Conservation (phyloP, 2,888 invertebrate species). For the Rotaria macrura region DNA sequence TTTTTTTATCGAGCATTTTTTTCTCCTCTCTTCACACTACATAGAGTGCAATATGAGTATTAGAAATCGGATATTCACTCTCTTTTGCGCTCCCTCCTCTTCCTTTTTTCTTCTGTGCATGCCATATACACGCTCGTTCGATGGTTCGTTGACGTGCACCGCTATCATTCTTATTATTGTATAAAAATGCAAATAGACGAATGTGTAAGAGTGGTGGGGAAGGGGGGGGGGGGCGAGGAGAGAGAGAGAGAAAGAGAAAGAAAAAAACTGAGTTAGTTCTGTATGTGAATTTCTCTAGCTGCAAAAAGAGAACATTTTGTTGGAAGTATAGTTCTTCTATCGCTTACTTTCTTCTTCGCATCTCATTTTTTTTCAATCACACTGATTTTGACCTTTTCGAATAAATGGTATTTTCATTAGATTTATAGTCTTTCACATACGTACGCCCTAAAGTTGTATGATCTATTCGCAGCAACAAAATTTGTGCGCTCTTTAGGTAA, state of each 20-base stretch:
- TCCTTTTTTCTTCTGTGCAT: too few relatives aligned
- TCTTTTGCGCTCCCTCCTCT: neutral
- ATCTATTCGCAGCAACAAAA: neutral
- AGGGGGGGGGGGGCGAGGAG: accelerated
- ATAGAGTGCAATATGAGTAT: neutral
- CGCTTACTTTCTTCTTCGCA: neutral
- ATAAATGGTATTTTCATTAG: conserved; percentile 21
- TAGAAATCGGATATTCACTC: neutral
- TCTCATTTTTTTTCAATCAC: conserved; percentile 15
- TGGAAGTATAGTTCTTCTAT: neutral
- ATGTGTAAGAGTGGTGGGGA: neutral
- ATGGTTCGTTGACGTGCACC: neutral
- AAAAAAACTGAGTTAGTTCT: neutral
- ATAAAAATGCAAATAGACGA: conserved; percentile 1
- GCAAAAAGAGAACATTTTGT: neutral
- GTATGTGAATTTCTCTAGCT: neutral
- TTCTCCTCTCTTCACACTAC: neutral
- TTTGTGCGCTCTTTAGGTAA: neutral
- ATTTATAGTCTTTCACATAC: conserved; percentile 12
- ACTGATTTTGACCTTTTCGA: conserved; percentile 21
- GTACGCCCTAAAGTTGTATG: neutral
- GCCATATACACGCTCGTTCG: too few relatives aligned
- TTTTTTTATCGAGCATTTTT: neutral
- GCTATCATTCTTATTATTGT: neutral
- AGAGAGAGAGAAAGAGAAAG: neutral